Base-by-base conservation (phyloP, 2,888 invertebrate species). In the Lasius fuliginosus region DNA sequence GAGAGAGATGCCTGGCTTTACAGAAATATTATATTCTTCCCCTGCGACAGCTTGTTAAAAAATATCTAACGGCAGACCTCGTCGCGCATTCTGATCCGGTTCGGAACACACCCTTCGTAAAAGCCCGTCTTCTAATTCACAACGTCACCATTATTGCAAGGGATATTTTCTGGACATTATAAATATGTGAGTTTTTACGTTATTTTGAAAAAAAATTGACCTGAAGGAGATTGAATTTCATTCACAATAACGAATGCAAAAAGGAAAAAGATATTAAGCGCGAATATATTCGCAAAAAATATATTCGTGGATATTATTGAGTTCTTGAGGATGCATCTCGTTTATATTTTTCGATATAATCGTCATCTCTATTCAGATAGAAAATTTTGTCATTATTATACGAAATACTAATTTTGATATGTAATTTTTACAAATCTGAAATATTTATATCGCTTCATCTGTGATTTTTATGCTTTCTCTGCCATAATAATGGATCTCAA, bases 21-120 rank as follows among this genome's bases (percentile, higher is more conserved):
- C 92, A 90, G 92, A 93, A 93, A 92, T 92, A 92, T 92, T 91
- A 92, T 93, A 93, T 93, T 92, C 91, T 89, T 77, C 89, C 89
- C 85, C 88, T 86, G 79, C 84, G 65, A 86, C 83, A 85, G 92
- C 92, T 92, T 89, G 93, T 93, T 93, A 92, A 93, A 93, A 93
- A 93, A 93, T 92, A 91, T 91, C 91, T 89, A 91, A 91, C 92
- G 77, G 71, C 88, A 64, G 86, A 79, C 89, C 75, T 85, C 85
- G 83, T 84, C 86, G 82, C 86, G 83, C 90, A 87, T 89, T 88
- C 85, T 83, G 81, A 65, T 73, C 82, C 83, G 83, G 86, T 67
- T n/a, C 49, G 49, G 8, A 49, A 49, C 18, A 86, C 84, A 46
- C 77, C 76, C 87, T 87, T 82, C 81, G 85, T 84, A 36, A 84